These are phyloP conservation scores for Catharus ustulatus DNA, from an alignment of 2,797 vertebrate genomes.

Conservation along the genomic window DNA sequence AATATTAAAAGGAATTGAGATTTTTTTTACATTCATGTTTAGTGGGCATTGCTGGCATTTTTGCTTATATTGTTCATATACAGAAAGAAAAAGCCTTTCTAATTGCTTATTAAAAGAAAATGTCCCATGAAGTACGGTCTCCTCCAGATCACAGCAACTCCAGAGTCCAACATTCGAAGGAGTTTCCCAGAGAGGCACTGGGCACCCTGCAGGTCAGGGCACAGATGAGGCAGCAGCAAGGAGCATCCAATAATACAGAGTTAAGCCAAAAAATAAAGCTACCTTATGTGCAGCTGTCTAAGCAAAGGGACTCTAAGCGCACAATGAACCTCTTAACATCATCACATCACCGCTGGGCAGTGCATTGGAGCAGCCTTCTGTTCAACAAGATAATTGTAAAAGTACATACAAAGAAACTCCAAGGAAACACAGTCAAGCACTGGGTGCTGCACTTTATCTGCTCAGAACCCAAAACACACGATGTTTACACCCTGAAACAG, in stretches of 20 bases:
- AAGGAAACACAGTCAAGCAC: neutral
- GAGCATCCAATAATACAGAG: neutral
- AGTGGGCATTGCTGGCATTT: neutral
- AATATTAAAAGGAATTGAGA: constrained; percentile 7
- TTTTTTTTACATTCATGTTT: neutral
- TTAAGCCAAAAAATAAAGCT: neutral
- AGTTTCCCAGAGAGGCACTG: neutral
- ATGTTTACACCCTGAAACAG: neutral
- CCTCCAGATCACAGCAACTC: neutral
- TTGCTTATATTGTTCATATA: neutral
- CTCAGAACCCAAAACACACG: neutral
- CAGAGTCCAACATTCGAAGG: neutral
- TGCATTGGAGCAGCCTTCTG: neutral
- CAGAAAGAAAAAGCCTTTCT: neutral
- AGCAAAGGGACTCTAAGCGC: neutral
- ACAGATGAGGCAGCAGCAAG: neutral
- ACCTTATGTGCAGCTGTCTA: neutral
- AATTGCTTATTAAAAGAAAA: neutral
- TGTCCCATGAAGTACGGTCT: neutral
- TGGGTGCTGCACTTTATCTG: neutral
- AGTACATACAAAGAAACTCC: neutral
- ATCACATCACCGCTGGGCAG: neutral
- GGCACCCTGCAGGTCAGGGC: neutral
- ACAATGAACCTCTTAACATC: neutral
- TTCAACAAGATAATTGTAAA: neutral